A percentile compares a stretch with the other conserved stretches of the same genome.
phyloP scores from a whole-genome alignment of 2,113 vertebrate genomes.

The Hepsetus odoe region DNA sequence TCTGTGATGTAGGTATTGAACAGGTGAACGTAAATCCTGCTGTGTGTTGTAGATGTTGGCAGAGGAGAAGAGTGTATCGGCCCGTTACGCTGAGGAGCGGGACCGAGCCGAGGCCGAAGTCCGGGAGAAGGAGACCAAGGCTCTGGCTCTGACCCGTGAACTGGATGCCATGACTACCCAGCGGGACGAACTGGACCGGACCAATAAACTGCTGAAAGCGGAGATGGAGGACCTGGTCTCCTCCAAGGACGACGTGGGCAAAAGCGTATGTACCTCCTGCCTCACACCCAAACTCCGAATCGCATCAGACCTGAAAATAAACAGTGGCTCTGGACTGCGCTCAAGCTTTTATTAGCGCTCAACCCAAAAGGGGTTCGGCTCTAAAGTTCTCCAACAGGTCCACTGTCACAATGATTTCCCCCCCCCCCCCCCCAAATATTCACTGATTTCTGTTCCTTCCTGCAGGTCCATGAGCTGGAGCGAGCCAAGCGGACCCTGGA shows the following conservation, averaged over 20 bases:
- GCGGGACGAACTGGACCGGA: constrained; percentile 87
- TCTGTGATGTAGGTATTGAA: too few relatives aligned
- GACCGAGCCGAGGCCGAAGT: constrained; percentile 86
- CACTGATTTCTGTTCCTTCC: background rate
- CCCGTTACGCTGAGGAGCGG: constrained; percentile 79
- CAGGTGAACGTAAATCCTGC: background rate
- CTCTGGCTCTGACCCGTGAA: constrained; percentile 80
- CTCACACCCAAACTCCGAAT: too few relatives aligned
- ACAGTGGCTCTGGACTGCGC: too few relatives aligned
- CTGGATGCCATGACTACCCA: constrained; percentile 84
- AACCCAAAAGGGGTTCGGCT: too few relatives aligned
- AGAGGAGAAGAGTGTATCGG: constrained; percentile 84
- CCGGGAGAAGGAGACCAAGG: constrained; percentile 85
- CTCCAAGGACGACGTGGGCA: constrained; percentile 95
- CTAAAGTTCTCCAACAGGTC: too few relatives aligned
- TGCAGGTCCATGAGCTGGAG: constrained; percentile 95
- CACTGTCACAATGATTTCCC: too few relatives aligned
- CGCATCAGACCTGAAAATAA: too few relatives aligned
- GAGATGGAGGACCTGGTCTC: constrained; percentile 97
- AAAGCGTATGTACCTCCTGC: constrained; percentile 82
- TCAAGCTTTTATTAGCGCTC: too few relatives aligned
- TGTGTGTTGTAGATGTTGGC: constrained; percentile 79
- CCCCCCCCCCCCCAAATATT: too few relatives aligned
- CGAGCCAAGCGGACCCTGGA: constrained; percentile 92
- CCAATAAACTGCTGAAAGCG: constrained; percentile 87